Percentiles rank a stretch among this genome's conserved stretches.
Evolutionary conservation across 2,113 vertebrate species (phyloP).

Genomic region (Nibea coibor): DNA sequence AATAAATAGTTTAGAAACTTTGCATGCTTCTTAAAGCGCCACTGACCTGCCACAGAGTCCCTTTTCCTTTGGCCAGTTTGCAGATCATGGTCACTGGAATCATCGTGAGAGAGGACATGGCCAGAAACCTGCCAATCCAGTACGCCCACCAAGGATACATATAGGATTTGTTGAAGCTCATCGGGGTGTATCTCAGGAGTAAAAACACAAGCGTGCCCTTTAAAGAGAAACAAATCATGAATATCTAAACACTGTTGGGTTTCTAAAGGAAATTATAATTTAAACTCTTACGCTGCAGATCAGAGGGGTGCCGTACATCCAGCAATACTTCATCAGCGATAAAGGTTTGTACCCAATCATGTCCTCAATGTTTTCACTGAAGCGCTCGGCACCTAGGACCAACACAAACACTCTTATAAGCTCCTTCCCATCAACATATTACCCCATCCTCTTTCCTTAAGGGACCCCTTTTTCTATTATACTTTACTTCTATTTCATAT

Average conservation of each 20-base stretch:
- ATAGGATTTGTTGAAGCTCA: constrained; percentile 80
- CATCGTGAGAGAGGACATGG: constrained; percentile 71
- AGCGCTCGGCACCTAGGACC: constrained; percentile 75
- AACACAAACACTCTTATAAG: background rate
- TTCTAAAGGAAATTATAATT: background rate
- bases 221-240: background rate
- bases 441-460: too few relatives aligned
- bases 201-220: constrained; percentile 79
- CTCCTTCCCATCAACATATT: background rate
- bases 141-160: constrained; percentile 82
- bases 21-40: background rate
- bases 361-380: constrained; percentile 79
- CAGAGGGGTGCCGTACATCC: constrained; percentile 74
- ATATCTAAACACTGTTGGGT: background rate
- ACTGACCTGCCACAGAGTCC: constrained; percentile 76
- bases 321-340: constrained; percentile 78
- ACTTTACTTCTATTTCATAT: too few relatives aligned
- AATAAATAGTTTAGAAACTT: background rate
- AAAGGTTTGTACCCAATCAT: constrained; percentile 82
- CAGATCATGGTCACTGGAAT: constrained; percentile 76
- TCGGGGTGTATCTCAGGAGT: constrained; percentile 73
- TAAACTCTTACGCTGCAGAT: constrained; percentile 71
- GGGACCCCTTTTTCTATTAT: too few relatives aligned
- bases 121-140: constrained; percentile 78
- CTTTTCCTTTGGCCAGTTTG: constrained; percentile 71